Percentiles rank a stretch among this genome's conserved stretches.
Conservation (phyloP, 2,888 invertebrate genomes). For the Alloscopus bannaensis region DNA sequence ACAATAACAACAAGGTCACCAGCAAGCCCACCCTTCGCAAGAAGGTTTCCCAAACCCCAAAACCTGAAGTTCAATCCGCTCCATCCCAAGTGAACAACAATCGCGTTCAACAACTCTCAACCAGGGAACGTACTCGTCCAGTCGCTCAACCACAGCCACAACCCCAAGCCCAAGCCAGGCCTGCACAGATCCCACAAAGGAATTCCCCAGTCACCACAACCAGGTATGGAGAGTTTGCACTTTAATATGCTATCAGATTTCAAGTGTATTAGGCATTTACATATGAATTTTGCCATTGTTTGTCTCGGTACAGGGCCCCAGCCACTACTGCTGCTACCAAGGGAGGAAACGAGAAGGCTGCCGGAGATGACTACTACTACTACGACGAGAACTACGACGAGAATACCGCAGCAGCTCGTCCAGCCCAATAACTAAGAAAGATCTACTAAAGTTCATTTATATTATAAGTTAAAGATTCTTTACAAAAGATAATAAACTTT, state of each 20-base stretch:
- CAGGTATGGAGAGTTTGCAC: constrained; percentile 17
- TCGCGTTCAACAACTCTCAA: constrained; percentile 47
- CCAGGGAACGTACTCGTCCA: constrained; percentile 55
- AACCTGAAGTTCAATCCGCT: constrained; percentile 53
- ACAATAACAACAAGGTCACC: constrained; percentile 61
- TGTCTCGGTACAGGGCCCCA: constrained; percentile 36
- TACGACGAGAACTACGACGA: constrained; percentile 72
- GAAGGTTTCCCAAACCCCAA: constrained; percentile 67
- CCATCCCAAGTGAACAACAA: constrained; percentile 49
- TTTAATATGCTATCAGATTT: background rate
- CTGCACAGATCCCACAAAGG: constrained; percentile 27
- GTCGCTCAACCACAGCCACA: constrained; percentile 42
- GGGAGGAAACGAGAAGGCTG: constrained; percentile 55
- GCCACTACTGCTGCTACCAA: constrained; percentile 61
- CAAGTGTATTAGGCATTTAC: background rate
- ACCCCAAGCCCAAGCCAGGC: constrained; percentile 37
- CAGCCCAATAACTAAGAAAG: constrained; percentile 61
- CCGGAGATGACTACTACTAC: constrained; percentile 70
- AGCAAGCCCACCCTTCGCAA: constrained; percentile 70
- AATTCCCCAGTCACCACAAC: constrained; percentile 34
- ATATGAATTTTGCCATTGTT: background rate
- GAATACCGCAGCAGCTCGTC: constrained; percentile 63
- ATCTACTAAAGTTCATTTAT: constrained; percentile 40
- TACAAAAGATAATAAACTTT: constrained; percentile 45
- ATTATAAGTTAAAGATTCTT: constrained; percentile 50